Percentiles rank a stretch among this genome's conserved stretches.
Conservation (phyloP, 2,797 vertebrate species). For the Steatocranus sp. region DNA sequence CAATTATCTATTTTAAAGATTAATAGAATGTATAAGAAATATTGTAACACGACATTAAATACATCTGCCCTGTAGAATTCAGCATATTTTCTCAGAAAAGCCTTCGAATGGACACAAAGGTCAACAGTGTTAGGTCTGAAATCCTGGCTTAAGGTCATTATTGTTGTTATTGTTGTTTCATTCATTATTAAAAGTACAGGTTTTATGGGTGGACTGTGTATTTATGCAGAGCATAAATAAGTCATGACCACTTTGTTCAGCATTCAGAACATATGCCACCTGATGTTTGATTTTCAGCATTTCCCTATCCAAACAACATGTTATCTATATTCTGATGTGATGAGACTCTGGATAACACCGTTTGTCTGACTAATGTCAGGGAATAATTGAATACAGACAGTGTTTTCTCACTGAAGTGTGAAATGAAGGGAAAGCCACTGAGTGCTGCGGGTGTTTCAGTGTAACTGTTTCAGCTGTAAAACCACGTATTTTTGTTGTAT, state of each 20-base stretch:
- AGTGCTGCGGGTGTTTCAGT: neutral
- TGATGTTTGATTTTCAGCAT: neutral
- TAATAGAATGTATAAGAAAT: neutral
- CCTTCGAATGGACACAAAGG: neutral
- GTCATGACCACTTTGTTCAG: neutral
- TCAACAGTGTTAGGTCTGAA: neutral
- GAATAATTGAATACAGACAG: neutral
- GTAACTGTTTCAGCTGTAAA: constrained; percentile 6
- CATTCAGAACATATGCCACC: neutral
- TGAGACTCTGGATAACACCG: neutral
- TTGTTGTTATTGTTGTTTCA: neutral
- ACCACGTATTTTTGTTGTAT: neutral
- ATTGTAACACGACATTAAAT: accelerated
- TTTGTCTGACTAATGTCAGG: neutral
- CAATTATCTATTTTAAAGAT: neutral
- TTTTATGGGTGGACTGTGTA: neutral
- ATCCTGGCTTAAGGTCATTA: neutral
- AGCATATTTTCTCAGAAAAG: neutral
- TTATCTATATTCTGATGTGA: neutral
- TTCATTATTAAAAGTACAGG: neutral
- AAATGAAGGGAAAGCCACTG: constrained; percentile 28
- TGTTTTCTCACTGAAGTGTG: constrained; percentile 31
- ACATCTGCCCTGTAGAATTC: neutral
- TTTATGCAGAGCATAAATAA: neutral
- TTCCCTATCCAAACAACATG: neutral